Base-by-base conservation (phyloP, 2,797 vertebrate species). In the Phoxinus dragarum region DNA sequence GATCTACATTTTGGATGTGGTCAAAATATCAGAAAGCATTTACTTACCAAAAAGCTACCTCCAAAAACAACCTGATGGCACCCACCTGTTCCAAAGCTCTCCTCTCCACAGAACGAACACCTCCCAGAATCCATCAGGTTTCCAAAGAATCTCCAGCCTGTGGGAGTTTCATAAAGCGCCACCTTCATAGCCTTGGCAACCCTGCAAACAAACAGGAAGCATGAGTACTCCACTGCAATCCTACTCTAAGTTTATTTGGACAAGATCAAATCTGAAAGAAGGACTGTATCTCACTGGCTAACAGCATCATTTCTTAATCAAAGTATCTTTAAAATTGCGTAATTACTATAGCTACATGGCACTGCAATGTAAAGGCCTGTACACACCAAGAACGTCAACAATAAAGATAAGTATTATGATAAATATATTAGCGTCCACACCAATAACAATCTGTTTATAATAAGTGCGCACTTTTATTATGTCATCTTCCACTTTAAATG, bases 61-160 rank as follows among this genome's bases (percentile, higher is more conserved):
- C 52, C 9, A 38, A 77, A 59, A 77, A 59, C 40, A 75, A 5
- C 27, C 10, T 81, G 80, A 87, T 68, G 64, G 17, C 14, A 80
- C 93, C 90, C 94, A 99, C 98, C 98, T 93, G 98, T 98, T 91
- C 98, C 98, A 90, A 99, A 99, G 93, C 98, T 99, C 92, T 99
- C 98, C 91, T 99, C 98, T 87, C 98, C 98, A 91, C 98, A 99
- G 84, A 99, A 96, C 0, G 98, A 99, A 90, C 98, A 99, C 88
- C 97, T 96, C 19, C 98, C 98, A 2, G 98, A 98, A 92, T 99
- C 98, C 98, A 99, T 99, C 87, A 99, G 94, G 94, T 97, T 99
- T 80, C 97, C 97, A 91, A 99, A 99, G 93, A 98, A 99, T 88
- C 97, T 97, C 98, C 98, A 99, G 89, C 98, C 98, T 73, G 97